Evolutionary conservation across 2,888 invertebrate genomes (phyloP), one percentile per base, ranked within the genome.

Genomic region (Nomada hirtipes): DNA sequence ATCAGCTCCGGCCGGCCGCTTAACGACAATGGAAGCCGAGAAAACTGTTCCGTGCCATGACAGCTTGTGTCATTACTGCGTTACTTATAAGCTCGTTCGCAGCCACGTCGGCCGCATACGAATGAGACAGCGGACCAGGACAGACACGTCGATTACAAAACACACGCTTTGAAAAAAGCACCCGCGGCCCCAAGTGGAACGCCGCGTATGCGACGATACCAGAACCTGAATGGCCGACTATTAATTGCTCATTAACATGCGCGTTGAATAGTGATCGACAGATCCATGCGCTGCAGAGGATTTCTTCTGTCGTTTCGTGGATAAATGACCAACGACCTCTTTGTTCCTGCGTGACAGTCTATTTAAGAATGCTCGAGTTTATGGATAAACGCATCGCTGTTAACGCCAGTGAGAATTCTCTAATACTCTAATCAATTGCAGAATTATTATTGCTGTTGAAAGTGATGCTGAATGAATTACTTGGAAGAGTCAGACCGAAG

Each of bases 1-100:
- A 91, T 90, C 90, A 90, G 77, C 73, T 10, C 76, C 10, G 67
- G 68, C 60, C 79, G 67, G 57, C 67, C 73, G 80, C 80, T 79
- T 86, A 87, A 89, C 87, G 91, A 91, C 90, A 91, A 91, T 91
- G 90, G 86, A 86, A 87, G 86, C 87, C 82, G 89, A 91, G 91
- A 90, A 91, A 91, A 91, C 86, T 91, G 89, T 91, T 87, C 88
- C 85, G 84, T 85, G 88, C 88, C 90, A 90, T 91, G 92, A 92
- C 92, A 90, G 91, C 86, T 86, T 89, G 86, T 90, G 92, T 92
- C 92, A 92, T 91, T 92, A 92, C 91, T 89, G 89, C 78, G 90
- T 91, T 92, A 91, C 92, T 91, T 90, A 91, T 91, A 91, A 90
- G 91, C 91, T 89, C 83, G 88, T 85, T 83, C 88, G 87, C 84